phyloP scores from a whole-genome alignment of 2,888 invertebrate species.

The Nephrotoma guestfalica region DNA sequence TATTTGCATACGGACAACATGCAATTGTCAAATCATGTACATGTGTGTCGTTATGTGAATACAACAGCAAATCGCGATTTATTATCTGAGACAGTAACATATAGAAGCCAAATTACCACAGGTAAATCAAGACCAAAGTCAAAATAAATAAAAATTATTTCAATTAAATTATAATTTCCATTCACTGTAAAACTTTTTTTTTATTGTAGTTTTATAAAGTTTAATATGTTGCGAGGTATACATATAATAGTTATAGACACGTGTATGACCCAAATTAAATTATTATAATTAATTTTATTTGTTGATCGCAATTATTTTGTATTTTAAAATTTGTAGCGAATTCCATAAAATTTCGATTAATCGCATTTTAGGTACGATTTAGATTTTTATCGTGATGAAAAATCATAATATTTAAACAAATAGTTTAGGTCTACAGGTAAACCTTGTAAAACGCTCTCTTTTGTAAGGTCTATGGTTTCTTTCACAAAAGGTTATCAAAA shows the following conservation, averaged over 20 bases:
- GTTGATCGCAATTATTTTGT: background rate
- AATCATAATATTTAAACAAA: background rate
- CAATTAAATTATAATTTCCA: background rate
- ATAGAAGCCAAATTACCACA: background rate
- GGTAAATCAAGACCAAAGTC: background rate
- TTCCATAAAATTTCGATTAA: background rate
- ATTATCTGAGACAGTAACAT: background rate
- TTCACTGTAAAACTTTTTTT: background rate
- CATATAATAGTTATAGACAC: background rate
- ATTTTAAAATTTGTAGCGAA: background rate
- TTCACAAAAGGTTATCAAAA: no score
- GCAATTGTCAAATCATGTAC: background rate
- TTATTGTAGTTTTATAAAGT: background rate
- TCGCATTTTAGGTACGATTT: background rate
- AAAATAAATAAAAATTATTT: background rate
- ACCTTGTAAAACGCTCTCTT: background rate
- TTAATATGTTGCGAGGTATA: background rate
- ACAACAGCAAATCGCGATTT: background rate
- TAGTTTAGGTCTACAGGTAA: background rate
- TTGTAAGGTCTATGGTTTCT: no score
- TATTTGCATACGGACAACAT: background rate
- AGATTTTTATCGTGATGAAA: background rate
- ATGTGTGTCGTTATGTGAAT: background rate
- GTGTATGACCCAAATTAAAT: background rate
- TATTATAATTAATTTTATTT: background rate